Evolutionary conservation across 2,888 invertebrate species (phyloP), one percentile per base, ranked within the genome.

Genomic region (Autographa pulchrina): DNA sequence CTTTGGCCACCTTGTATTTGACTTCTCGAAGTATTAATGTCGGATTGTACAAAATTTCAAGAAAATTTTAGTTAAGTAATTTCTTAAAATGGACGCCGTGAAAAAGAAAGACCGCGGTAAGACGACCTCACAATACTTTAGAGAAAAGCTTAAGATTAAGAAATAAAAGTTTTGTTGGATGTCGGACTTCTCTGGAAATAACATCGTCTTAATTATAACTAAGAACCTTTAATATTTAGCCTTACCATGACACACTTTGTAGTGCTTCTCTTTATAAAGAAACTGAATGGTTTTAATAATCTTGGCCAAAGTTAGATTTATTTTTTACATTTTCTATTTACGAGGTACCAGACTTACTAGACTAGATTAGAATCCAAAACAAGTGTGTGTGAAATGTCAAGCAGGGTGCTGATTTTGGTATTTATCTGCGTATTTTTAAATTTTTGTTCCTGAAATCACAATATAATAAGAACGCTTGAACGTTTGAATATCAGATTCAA

Each of bases 61-160:
- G 48, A n/a, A n/a, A 48, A 43, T 16, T 3, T 43, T 43, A 16
- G 11, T 14, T 48, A 48, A 7, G 16, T 4, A 48, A 16, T n/a
- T n/a, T 48, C n/a, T 48, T n/a, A 8, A n/a, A 48, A 48, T 48
- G 48, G 48, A n/a, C 48, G n/a, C 16, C 4, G 16, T 48, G 6
- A 48, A 48, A 48, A 48, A n/a, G n/a, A n/a, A 48, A 48, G 38
- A 48, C 43, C 43, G 7, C 5, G 6, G 7, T 48, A 7, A 48
- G 48, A 48, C n/a, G 48, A n/a, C 48, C 48, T n/a, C 48, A 48
- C 48, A n/a, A 48, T 48, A 48, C 48, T 48, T 48, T 48, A 48
- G 48, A 48, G 48, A n/a, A 43, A 48, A 48, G 48, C 48, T 48
- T 48, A n/a, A 48, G n/a, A 48, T n/a, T n/a, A n/a, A 48, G 48